Evolutionary conservation across 1,140 invertebrate species (phyloP).

Genomic region (Propsilocerus akamusi): DNA sequence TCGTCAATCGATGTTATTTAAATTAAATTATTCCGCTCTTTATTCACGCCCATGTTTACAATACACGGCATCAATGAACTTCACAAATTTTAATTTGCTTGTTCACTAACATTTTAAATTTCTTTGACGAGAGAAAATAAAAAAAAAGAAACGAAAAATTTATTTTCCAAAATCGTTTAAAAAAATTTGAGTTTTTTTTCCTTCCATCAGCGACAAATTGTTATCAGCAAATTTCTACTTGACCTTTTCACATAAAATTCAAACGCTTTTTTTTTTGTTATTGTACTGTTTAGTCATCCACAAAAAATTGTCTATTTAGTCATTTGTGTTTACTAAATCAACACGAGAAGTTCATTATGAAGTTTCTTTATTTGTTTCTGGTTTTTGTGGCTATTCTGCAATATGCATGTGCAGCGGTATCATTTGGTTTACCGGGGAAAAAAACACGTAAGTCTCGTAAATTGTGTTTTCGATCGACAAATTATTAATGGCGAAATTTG

Average conservation of each 20-base stretch:
- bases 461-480: background rate
- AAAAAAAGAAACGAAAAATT: too few relatives aligned
- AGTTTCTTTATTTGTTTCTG: background rate
- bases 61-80: too few relatives aligned
- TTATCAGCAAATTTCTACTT: too few relatives aligned
- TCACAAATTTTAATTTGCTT: too few relatives aligned
- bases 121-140: too few relatives aligned
- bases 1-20: too few relatives aligned
- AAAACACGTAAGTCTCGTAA: background rate
- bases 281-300: background rate
- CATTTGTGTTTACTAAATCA: background rate
- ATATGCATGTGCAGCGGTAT: background rate
- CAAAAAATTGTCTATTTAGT: background rate
- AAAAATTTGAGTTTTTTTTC: too few relatives aligned
- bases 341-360: background rate
- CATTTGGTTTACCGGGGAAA: background rate
- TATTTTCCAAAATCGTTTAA: too few relatives aligned
- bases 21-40: too few relatives aligned
- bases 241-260: background rate
- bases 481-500: background rate
- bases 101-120: too few relatives aligned
- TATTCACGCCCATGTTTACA: too few relatives aligned
- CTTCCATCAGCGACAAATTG: too few relatives aligned
- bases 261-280: background rate
- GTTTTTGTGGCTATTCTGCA: background rate